A percentile compares a stretch with the other conserved stretches of the same genome.
Evolutionary conservation across 2,888 invertebrate genomes (phyloP).

Genomic region (Chrysina gloriosa): DNA sequence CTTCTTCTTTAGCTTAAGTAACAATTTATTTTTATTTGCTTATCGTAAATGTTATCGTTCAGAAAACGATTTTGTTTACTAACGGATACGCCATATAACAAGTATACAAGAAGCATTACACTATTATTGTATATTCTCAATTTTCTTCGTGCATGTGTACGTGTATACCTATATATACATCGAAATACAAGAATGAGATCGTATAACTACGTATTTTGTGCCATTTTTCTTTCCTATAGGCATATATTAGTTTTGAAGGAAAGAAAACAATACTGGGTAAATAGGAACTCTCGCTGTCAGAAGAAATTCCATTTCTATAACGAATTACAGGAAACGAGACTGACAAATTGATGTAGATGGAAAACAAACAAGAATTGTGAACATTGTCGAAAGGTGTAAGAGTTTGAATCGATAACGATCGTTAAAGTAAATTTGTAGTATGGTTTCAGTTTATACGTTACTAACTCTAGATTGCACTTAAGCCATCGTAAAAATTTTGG

Average conservation of each 20-base stretch:
- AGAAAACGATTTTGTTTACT: neutral
- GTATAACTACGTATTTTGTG: no score
- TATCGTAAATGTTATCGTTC: neutral
- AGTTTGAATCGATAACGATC: neutral
- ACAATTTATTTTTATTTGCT: neutral
- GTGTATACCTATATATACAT: no score
- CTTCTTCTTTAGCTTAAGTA: neutral
- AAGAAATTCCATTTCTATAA: neutral
- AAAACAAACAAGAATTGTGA: neutral
- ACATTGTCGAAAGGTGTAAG: neutral
- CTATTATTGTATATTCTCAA: no score
- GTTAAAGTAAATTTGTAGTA: neutral
- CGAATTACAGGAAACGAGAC: neutral
- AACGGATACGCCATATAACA: no score
- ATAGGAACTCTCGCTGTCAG: neutral
- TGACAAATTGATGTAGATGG: neutral
- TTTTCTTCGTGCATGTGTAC: no score
- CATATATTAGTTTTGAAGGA: neutral
- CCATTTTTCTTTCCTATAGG: no score
- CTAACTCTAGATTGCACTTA: no score
- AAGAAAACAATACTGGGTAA: neutral
- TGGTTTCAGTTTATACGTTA: no score
- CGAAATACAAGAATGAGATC: no score
- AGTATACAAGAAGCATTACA: no score
- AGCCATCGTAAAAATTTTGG: no score